Percentiles rank a stretch among this genome's conserved stretches.
Conservation (phyloP, 2,888 invertebrate genomes). For the Eupsilia transversa region DNA sequence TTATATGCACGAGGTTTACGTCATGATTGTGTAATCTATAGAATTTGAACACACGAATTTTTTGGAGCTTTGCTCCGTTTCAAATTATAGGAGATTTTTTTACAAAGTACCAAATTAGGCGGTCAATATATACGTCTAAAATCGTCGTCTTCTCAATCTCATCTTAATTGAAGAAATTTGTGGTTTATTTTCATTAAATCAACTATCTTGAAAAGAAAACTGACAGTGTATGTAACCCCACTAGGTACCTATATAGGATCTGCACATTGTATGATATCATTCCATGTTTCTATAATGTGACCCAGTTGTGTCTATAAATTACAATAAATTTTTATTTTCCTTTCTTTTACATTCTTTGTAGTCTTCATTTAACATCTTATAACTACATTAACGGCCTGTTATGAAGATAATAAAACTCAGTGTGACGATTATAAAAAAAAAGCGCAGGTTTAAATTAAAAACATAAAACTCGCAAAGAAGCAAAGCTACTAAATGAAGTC, state of each 20-base stretch:
- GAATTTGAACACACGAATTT: background rate
- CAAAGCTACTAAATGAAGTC: conserved; percentile 27
- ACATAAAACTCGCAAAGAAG: conserved; percentile 36
- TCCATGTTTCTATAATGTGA: background rate
- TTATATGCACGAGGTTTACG: background rate
- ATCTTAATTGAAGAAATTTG: no score
- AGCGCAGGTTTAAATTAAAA: conserved; percentile 53
- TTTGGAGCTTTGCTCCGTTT: background rate
- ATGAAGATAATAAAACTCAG: conserved; percentile 38
- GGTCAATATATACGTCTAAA: background rate
- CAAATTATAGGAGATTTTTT: background rate
- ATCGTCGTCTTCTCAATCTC: no score
- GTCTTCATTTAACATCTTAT: background rate
- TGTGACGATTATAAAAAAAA: conserved; percentile 44
- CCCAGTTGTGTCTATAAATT: background rate
- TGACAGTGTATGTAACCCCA: background rate
- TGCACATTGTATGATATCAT: background rate
- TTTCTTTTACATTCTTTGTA: background rate
- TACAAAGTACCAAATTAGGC: no score
- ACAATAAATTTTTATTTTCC: background rate
- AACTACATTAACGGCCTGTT: conserved; percentile 17
- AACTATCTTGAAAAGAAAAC: background rate
- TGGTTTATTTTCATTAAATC: no score
- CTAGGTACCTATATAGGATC: background rate
- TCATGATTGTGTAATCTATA: background rate